Evolutionary conservation across 2,113 vertebrate genomes (phyloP), one percentile per base, ranked within the genome.

Genomic region (Enhydra lutris): DNA sequence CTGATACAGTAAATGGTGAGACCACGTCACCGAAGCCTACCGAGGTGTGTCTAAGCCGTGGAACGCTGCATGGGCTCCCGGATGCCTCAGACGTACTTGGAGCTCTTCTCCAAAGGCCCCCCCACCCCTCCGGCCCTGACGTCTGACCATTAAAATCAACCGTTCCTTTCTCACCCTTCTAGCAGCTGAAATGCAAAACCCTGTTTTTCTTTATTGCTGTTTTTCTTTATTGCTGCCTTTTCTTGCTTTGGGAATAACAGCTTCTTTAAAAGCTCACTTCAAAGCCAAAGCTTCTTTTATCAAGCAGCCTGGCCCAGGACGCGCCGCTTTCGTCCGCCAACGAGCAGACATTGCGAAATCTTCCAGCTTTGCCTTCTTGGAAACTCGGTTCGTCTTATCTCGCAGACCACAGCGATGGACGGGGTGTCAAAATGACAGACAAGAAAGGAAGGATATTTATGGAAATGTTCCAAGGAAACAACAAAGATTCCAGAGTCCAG

Each of bases 11-110:
- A 36, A 36, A 23, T 20, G 67, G 71, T 7, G 65, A 55, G 36
- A 13, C 18, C 23, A 0, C 7, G 0, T 50, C 39, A 4, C 0
- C 13, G 63, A 50, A 29, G 45, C 26, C 45, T 2, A n/a, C 0
- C 21, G 15, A 42, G 31, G 13, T 0, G 8, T 12, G 23, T 10
- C 3, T 7, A 11, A 29, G 55, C 67, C 10, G 26, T 47, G 17
- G 73, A n/a, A n/a, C 12, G 18, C 34, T 18, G 26, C 7, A 0
- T 7, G 69, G 45, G 1, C 23, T 34, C n/a, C 4, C 14, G n/a
- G 50, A 17, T 6, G 34, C 23, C 52, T 26, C n/a, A 18, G 3
- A 76, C 1, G 2, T 14, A 0, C 36, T 9, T 42, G 50, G 42
- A 26, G 82, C 50, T 45, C 3, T 34, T 52, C 61, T 65, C 2